Conservation (phyloP, 2,113 vertebrate species). For the Periophthalmus modestus region DNA sequence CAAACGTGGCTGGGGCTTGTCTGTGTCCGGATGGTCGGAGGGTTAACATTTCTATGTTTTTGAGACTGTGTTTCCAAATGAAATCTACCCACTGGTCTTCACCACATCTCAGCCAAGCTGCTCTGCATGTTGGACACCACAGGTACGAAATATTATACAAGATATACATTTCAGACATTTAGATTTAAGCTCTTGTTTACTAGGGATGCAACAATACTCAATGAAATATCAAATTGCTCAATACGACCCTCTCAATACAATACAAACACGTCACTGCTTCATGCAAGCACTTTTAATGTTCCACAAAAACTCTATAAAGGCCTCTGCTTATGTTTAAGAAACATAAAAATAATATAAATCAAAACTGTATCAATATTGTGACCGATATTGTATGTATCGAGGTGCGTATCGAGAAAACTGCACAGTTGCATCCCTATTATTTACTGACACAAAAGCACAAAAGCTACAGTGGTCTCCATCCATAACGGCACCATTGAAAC, state of each 20-base stretch:
- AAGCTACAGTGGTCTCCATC: background rate
- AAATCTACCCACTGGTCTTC: constrained; percentile 31
- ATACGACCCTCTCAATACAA: too few species aligned
- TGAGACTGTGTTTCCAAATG: background rate
- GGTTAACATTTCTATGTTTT: background rate
- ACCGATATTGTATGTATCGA: too few species aligned
- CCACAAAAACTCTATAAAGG: too few species aligned
- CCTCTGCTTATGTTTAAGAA: too few species aligned
- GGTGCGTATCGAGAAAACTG: too few species aligned
- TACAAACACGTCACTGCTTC: too few species aligned
- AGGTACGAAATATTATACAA: constrained; percentile 26
- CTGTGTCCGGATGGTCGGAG: background rate
- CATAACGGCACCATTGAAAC: background rate
- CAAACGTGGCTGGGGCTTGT: background rate
- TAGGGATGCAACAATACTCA: too few species aligned
- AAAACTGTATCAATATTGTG: too few species aligned
- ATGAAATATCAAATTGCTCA: too few species aligned
- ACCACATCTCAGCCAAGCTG: constrained; percentile 52
- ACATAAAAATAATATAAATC: too few species aligned
- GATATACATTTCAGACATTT: background rate
- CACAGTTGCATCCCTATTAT: background rate
- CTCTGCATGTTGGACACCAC: constrained; percentile 47
- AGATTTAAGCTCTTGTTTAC: background rate
- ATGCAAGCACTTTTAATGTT: too few species aligned
- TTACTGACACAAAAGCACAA: background rate